Evolutionary conservation across 1,140 invertebrate genomes (phyloP).

Genomic region (Solen grandis): DNA sequence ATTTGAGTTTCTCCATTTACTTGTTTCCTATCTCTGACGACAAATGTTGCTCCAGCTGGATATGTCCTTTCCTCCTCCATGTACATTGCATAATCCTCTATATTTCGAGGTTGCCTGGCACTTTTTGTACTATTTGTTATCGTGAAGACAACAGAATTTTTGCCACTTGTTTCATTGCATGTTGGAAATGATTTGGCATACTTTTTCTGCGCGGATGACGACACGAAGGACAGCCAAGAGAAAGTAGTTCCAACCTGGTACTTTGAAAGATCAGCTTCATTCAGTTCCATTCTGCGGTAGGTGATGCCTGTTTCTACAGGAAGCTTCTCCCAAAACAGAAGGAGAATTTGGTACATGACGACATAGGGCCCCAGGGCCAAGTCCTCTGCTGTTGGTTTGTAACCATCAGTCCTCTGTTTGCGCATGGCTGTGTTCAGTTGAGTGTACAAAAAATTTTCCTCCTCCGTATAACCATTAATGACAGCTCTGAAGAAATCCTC

Average conservation of each 20-base stretch:
- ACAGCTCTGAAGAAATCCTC: conserved; percentile 17
- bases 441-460: conserved; percentile 28
- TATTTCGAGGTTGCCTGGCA: conserved; percentile 33
- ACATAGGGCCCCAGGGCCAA: conserved; percentile 39
- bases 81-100: conserved; percentile 27
- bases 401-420: conserved; percentile 18
- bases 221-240: conserved; percentile 27
- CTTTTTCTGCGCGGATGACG: neutral
- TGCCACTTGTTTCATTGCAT: neutral
- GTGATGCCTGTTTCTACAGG: conserved; percentile 1
- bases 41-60: conserved; percentile 35
- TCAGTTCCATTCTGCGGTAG: conserved; percentile 31
- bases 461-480: conserved; percentile 17
- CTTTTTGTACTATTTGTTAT: conserved; percentile 22
- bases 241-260: conserved; percentile 30
- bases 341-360: conserved; percentile 48
- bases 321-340: conserved; percentile 39
- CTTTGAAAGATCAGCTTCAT: conserved; percentile 11
- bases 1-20: neutral
- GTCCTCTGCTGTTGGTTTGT: conserved; percentile 35
- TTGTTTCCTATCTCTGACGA: neutral
- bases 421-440: conserved; percentile 37
- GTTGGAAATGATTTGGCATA: conserved; percentile 33
- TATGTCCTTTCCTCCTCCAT: conserved; percentile 33
- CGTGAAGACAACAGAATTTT: conserved; percentile 2